Conservation (phyloP, 2,888 invertebrate genomes). For the Ophioninae sp. region DNA sequence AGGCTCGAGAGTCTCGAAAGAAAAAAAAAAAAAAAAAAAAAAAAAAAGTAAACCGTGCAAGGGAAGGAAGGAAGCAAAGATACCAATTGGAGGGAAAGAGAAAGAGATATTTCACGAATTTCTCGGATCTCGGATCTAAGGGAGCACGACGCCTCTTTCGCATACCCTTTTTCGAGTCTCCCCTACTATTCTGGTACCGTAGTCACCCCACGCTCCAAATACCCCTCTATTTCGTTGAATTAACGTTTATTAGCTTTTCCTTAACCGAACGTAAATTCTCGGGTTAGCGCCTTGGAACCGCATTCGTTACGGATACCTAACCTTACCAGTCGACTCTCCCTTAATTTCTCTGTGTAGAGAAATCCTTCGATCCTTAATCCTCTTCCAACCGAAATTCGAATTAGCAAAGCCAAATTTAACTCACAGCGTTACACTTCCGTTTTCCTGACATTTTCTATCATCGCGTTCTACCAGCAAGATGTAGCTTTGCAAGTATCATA, state of each 20-base stretch:
- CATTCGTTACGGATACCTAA: conserved; percentile 48
- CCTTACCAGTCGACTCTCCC: conserved; percentile 55
- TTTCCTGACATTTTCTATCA: not conserved
- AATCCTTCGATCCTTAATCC: conserved; percentile 31
- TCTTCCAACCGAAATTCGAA: conserved; percentile 16
- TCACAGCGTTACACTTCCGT: too few relatives aligned
- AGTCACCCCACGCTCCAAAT: conserved; percentile 40
- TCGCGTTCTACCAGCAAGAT: not conserved
- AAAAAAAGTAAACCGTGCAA: conserved; percentile 27
- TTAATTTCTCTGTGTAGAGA: conserved; percentile 67
- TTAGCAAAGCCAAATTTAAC: conserved; percentile 11
- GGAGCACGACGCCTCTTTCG: conserved; percentile 39
- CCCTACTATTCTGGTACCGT: conserved; percentile 45
- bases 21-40: conserved; percentile 35
- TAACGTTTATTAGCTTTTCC: conserved; percentile 74
- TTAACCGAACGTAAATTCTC: conserved; percentile 67
- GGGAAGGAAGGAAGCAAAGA: conserved; percentile 14
- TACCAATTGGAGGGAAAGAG: not conserved
- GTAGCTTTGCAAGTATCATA: too few relatives aligned
- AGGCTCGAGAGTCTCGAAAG: conserved; percentile 34
- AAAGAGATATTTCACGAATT: conserved; percentile 39
- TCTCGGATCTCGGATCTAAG: conserved; percentile 42
- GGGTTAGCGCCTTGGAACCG: conserved; percentile 66
- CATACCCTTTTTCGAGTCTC: conserved; percentile 47
- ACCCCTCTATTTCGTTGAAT: conserved; percentile 70